These are phyloP conservation scores for Percopsis transmontana DNA, from an alignment of 2,113 vertebrate genomes.

Conservation along the genomic window DNA sequence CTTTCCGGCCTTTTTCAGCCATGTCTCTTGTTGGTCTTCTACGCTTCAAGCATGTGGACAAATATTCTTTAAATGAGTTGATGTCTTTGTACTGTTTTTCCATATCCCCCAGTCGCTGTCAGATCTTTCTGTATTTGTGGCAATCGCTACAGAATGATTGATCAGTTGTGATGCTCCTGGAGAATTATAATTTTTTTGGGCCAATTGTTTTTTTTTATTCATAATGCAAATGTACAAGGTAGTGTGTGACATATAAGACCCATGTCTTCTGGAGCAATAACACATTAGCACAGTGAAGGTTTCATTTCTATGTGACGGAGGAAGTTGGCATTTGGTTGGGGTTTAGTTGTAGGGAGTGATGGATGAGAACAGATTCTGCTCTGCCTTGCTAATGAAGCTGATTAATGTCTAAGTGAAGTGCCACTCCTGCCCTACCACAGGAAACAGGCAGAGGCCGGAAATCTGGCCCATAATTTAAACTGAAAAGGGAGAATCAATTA, in stretches of 20 bases:
- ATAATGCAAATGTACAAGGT: conserved; percentile 20
- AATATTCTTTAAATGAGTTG: too few species aligned
- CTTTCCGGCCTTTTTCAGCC: too few species aligned
- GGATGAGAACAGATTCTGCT: conserved; percentile 37
- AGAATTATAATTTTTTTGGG: too few species aligned
- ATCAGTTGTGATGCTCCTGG: conserved; percentile 22
- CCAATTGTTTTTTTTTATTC: conserved; percentile 7
- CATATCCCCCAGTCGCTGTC: background rate
- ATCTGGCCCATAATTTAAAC: conserved; percentile 46
- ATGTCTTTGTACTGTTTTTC: conserved; percentile 30
- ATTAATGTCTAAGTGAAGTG: conserved; percentile 58
- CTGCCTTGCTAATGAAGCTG: conserved; percentile 39
- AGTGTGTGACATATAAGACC: conserved; percentile 40
- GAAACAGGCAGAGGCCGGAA: conserved; percentile 38
- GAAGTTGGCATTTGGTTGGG: conserved; percentile 13
- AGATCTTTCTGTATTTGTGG: conserved; percentile 28
- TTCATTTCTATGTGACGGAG: conserved; percentile 15
- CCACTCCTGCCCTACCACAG: conserved; percentile 30
- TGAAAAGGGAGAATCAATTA: conserved; percentile 55
- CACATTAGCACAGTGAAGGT: conserved; percentile 19
- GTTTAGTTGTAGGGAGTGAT: conserved; percentile 24
- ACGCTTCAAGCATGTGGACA: too few species aligned
- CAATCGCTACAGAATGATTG: conserved; percentile 30
- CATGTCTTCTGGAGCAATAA: conserved; percentile 21
- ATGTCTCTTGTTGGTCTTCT: too few species aligned